These are phyloP conservation scores for Psilopogon haemacephalus DNA, from an alignment of 2,113 vertebrate species.

Conservation along the genomic window DNA sequence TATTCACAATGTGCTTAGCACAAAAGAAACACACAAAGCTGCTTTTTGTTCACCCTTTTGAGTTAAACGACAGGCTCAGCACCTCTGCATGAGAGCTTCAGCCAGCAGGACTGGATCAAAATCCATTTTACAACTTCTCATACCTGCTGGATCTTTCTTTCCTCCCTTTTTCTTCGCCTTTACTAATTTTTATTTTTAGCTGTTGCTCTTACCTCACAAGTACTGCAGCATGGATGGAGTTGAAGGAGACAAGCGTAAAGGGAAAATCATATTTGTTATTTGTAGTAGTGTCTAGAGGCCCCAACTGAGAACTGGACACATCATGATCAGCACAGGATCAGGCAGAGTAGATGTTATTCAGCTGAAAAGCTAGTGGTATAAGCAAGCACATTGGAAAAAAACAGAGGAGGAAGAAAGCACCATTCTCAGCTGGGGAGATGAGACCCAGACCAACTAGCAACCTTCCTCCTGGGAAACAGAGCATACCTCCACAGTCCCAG, in stretches of 20 bases:
- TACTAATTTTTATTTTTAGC: not conserved
- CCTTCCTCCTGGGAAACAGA: not conserved
- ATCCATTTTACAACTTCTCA: not conserved
- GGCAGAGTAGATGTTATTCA: not conserved
- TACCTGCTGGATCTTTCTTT: not conserved
- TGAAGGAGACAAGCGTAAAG: not conserved
- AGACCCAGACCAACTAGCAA: not conserved
- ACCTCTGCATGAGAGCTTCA: not conserved
- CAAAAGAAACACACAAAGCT: conserved; percentile 51
- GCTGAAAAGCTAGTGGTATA: not conserved
- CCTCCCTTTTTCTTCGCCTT: not conserved
- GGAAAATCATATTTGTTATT: not conserved
- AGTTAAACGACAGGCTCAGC: not conserved
- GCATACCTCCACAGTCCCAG: not conserved
- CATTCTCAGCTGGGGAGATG: conserved; percentile 5
- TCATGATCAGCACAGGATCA: not conserved
- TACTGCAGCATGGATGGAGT: not conserved
- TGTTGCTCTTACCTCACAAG: conserved; percentile 44
- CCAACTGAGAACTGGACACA: not conserved
- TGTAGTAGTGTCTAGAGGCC: not conserved
- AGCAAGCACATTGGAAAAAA: conserved; percentile 6
- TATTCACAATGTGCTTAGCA: conserved; percentile 59
- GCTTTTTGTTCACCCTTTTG: conserved; percentile 38
- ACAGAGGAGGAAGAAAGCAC: not conserved
- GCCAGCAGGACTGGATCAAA: not conserved